Base-by-base conservation (phyloP, 2,797 vertebrate genomes). In the Oryzias sinensis region DNA sequence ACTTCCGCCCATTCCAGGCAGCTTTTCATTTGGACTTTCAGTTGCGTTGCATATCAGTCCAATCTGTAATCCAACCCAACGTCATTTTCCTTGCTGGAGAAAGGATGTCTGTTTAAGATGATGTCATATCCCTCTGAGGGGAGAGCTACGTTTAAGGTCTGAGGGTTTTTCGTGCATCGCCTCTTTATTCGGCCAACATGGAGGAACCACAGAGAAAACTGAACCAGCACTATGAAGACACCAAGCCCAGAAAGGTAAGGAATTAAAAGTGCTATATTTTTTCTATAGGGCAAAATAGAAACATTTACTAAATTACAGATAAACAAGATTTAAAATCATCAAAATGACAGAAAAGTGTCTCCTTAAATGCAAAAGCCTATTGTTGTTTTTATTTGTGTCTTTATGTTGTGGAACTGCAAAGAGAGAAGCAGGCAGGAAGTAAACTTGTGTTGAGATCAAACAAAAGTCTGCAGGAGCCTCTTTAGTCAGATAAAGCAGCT, bases 241-340 rank as follows among this genome's bases (percentile, higher is more conserved):
- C 67, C 43, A 95, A 92, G 73, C 93, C 94, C 59, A 92, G 94
- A 70, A 97, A 97, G 88, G 95, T 87, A 56, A 82, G 84, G 60
- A 70, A 58, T 72, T 71, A 48, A 27, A n/a, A 16, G 48, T 2
- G 45, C 9, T 5, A 15, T 22, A 46, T 49, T 58, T 49, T 8
- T 76, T 62, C 65, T 14, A 43, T 8, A 45, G 62, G 9, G 3
- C 9, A 37, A 11, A 37, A 37, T 11, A 37, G 11, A 37, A 37
- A 4, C 3, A 13, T 22, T 22, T 22, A 3, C 9, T 37, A 9
- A 37, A 37, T 13, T 37, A 13, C 33, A 4, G 9, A 37, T 37
- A 9, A 37, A 33, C 2, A 3, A 37, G 33, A 9, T 37, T 37
- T 37, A 13, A 37, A 37, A 13, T 13, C 9, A 3, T 2, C 3